These are phyloP conservation scores for Melanotus villosus DNA, from an alignment of 2,888 invertebrate genomes.

Conservation along the genomic window DNA sequence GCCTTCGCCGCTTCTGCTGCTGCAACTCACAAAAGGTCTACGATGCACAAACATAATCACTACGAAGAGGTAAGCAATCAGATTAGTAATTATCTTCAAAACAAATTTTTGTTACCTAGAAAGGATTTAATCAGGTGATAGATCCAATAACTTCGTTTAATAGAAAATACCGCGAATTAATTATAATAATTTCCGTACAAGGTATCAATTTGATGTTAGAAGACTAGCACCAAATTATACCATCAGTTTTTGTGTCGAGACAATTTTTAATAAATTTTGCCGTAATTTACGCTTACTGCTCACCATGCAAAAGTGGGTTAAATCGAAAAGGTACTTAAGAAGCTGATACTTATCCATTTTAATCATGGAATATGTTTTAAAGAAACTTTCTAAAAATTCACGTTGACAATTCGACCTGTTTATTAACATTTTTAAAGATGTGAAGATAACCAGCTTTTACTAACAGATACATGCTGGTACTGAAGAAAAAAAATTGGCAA, in stretches of 20 bases:
- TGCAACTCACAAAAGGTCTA: slow-evolving; percentile 72
- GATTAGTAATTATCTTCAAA: no score
- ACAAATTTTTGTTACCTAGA: no score
- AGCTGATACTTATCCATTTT: background rate
- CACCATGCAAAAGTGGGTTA: slow-evolving; percentile 7
- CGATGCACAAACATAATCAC: slow-evolving; percentile 59
- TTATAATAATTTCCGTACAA: no score
- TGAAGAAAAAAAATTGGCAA: no score
- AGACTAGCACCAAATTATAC: no score
- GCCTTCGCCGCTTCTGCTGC: slow-evolving; percentile 75
- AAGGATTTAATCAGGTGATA: no score
- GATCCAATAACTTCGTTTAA: no score
- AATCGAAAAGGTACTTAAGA: background rate
- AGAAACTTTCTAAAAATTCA: background rate
- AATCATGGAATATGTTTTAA: background rate
- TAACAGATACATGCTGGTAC: background rate
- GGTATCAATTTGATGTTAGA: no score
- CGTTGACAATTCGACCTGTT: background rate
- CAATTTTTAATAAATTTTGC: background rate
- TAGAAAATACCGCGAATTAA: no score
- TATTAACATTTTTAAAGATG: background rate
- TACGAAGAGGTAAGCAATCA: slow-evolving; percentile 55
- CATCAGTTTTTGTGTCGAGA: background rate
- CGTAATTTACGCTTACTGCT: background rate
- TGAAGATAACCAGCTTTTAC: background rate